phyloP scores from a whole-genome alignment of 2,888 invertebrate species.

The Lycaena phlaeas region DNA sequence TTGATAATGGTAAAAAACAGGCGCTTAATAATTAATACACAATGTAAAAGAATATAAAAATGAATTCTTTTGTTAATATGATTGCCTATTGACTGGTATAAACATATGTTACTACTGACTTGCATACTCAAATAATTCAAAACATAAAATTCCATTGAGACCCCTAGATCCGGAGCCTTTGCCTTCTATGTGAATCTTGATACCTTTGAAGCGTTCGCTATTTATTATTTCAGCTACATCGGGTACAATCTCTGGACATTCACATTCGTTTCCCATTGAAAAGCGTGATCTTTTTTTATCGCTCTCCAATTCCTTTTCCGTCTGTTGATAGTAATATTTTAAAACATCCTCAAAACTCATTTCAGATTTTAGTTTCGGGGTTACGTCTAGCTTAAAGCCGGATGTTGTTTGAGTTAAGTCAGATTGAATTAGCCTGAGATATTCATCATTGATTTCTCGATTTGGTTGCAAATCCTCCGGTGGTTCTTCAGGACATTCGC shows the following conservation, averaged over 20 bases:
- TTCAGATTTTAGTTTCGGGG: slow-evolving; percentile 23
- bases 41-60: no score
- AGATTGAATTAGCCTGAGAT: slow-evolving; percentile 27
- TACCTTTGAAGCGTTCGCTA: slow-evolving; percentile 18
- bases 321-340: slow-evolving; percentile 23
- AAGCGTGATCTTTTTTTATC: slow-evolving; percentile 11
- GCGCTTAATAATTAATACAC: no score
- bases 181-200: slow-evolving; percentile 30
- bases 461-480: slow-evolving; percentile 10
- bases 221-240: no score
- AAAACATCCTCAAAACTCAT: slow-evolving; percentile 35
- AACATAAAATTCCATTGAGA: slow-evolving; percentile 30
- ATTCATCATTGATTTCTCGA: slow-evolving; percentile 19
- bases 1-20: no score
- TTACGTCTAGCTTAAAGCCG: slow-evolving; percentile 31
- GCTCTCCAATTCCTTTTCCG: slow-evolving; percentile 13
- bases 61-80: no score
- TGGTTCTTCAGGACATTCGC: slow-evolving; percentile 25
- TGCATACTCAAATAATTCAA: no score
- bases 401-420: slow-evolving; percentile 35
- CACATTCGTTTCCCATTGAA: no score
- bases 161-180: slow-evolving; percentile 34
- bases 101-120: no score
- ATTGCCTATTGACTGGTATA: no score
- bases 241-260: slow-evolving; percentile 12